These are phyloP conservation scores for Tricholauxania praeusta DNA, from an alignment of 2,888 invertebrate genomes.

Conservation along the genomic window DNA sequence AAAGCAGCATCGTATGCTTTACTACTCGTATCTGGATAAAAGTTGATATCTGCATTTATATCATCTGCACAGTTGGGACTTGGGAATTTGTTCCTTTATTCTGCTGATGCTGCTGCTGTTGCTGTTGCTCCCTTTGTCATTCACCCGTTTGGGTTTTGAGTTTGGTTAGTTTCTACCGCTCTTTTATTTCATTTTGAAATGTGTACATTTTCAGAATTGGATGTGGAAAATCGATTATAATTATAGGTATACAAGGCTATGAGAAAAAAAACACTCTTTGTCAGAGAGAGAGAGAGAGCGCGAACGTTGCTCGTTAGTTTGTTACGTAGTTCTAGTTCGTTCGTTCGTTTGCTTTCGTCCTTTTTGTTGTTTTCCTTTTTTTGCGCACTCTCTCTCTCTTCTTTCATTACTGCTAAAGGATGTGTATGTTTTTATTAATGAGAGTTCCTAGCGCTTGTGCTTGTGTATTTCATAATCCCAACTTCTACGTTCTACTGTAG, in stretches of 20 bases:
- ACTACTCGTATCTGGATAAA: neutral
- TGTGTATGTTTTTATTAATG: neutral
- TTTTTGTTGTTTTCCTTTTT: neutral
- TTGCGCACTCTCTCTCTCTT: neutral
- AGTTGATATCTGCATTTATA: slow-evolving; percentile 28
- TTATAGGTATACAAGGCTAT: slow-evolving; percentile 45
- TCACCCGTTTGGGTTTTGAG: slow-evolving; percentile 5
- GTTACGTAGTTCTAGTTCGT: neutral
- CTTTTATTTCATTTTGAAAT: neutral
- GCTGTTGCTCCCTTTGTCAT: neutral
- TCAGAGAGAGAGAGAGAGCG: slow-evolving; percentile 7
- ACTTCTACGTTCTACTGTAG: neutral
- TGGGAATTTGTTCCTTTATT: slow-evolving; percentile 10
- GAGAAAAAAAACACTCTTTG: neutral
- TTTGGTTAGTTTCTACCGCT: neutral
- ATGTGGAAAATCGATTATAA: slow-evolving; percentile 66
- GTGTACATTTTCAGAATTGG: slow-evolving; percentile 54
- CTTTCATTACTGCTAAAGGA: neutral
- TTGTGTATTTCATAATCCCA: neutral
- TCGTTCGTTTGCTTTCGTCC: neutral
- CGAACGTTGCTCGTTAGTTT: neutral
- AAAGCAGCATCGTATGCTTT: neutral
- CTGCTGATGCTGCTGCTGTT: neutral
- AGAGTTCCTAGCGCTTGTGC: neutral
- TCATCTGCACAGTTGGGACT: slow-evolving; percentile 30